These are phyloP conservation scores for Oreochromis aureus DNA, from an alignment of 2,113 vertebrate species.

Conservation along the genomic window DNA sequence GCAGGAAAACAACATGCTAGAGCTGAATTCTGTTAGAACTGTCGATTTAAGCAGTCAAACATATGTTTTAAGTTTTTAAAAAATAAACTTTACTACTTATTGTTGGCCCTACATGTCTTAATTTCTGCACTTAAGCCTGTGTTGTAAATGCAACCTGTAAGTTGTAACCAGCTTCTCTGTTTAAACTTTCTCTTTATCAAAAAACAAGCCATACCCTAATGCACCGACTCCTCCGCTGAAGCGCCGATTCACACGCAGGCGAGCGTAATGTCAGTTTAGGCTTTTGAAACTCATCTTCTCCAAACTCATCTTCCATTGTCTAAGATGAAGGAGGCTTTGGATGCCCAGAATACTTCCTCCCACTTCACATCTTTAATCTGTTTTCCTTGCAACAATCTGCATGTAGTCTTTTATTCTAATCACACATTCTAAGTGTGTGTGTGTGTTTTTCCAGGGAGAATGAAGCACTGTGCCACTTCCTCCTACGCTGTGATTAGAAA, in stretches of 20 bases:
- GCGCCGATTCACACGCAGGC: background rate
- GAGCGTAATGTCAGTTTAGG: background rate
- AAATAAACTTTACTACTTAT: background rate
- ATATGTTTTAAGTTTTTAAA: background rate
- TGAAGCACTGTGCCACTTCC: slow-evolving; percentile 28
- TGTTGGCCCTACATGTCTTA: background rate
- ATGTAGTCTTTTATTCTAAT: background rate
- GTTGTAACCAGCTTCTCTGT: background rate
- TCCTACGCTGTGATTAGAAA: slow-evolving; percentile 39
- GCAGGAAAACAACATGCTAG: background rate
- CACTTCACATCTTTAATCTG: background rate
- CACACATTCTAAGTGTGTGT: background rate
- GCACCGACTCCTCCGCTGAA: background rate
- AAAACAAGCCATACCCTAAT: background rate
- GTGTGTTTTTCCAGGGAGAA: slow-evolving; percentile 12
- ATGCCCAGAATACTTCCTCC: background rate
- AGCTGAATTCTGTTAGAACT: background rate
- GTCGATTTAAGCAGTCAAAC: background rate
- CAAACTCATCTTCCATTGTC: background rate
- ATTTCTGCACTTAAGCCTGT: background rate
- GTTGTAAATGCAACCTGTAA: background rate
- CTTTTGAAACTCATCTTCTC: background rate
- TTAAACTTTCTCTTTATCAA: background rate
- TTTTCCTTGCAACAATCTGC: background rate
- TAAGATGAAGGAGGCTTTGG: background rate